Evolutionary conservation across 2,888 invertebrate genomes (phyloP).

Genomic region (Emmelina monodactyla): DNA sequence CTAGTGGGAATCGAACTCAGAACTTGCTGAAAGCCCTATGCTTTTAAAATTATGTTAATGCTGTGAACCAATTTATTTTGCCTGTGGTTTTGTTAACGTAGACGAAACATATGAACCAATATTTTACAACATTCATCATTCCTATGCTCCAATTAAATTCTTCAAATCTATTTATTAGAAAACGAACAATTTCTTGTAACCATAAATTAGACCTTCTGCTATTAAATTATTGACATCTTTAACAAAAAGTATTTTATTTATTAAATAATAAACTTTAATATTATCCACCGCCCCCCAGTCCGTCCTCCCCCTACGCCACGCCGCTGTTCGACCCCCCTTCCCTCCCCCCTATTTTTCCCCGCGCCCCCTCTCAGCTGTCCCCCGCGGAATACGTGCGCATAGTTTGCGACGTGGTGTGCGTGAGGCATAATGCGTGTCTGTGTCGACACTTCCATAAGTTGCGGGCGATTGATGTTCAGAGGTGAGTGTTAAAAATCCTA

Average conservation of each 20-base stretch:
- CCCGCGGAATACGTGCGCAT: constrained; percentile 53
- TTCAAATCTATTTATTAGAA: no score
- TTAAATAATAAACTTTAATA: background rate
- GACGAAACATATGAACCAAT: no score
- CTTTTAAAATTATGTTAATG: no score
- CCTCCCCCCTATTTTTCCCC: constrained; percentile 28
- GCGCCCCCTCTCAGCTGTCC: constrained; percentile 21
- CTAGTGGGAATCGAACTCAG: no score
- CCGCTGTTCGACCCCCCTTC: constrained; percentile 34
- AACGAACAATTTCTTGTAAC: no score
- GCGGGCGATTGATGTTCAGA: constrained; percentile 78
- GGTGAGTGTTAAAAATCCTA: no score
- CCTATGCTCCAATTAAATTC: no score
- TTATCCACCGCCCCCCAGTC: constrained; percentile 37
- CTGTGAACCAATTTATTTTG: no score
- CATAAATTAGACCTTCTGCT: background rate
- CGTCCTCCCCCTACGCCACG: constrained; percentile 68
- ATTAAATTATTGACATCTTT: background rate
- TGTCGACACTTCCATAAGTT: constrained; percentile 90
- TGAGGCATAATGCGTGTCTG: constrained; percentile 94
- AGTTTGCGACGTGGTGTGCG: constrained; percentile 85
- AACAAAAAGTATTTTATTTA: constrained; percentile 1
- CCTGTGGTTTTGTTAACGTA: no score
- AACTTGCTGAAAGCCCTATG: no score
- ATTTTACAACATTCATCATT: no score